These are phyloP conservation scores for Sparus aurata DNA, from an alignment of 2,797 vertebrate species.

Conservation along the genomic window DNA sequence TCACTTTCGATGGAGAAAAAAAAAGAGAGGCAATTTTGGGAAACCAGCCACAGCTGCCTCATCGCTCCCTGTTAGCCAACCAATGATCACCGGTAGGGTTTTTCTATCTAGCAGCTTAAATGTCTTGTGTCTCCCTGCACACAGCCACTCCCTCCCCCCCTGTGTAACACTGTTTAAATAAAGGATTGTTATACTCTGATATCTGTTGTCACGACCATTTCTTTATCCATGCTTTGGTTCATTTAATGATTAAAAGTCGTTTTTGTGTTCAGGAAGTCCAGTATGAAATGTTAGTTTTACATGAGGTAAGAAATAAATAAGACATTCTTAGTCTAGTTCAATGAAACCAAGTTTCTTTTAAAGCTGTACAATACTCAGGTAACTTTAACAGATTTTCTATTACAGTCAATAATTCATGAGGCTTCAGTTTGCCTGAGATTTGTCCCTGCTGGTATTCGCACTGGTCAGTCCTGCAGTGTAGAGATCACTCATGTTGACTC, in stretches of 20 bases:
- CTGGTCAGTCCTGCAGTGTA: background rate
- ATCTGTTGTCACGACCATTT: background rate
- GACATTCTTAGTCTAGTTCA: too few relatives aligned
- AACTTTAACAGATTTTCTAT: background rate
- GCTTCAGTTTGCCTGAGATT: background rate
- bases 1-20: background rate
- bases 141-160: conserved; percentile 64
- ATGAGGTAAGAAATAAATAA: background rate
- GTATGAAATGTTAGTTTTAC: background rate
- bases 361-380: background rate
- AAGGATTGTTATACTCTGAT: conserved; percentile 83
- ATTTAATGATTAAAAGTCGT: background rate
- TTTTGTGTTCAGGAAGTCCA: background rate
- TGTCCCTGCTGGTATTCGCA: background rate
- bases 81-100: conserved; percentile 64
- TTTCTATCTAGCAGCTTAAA: conserved; percentile 78
- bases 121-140: conserved; percentile 71
- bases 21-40: conserved; percentile 32
- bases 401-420: background rate
- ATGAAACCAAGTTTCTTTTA: background rate
- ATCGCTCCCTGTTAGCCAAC: conserved; percentile 61
- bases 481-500: background rate
- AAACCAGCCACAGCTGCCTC: conserved; percentile 59
- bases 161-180: conserved; percentile 87
- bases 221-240: background rate